A percentile compares a stretch with the other conserved stretches of the same genome.
Evolutionary conservation across 2,113 vertebrate species (phyloP).

Genomic region (Hydrolagus affinis): DNA sequence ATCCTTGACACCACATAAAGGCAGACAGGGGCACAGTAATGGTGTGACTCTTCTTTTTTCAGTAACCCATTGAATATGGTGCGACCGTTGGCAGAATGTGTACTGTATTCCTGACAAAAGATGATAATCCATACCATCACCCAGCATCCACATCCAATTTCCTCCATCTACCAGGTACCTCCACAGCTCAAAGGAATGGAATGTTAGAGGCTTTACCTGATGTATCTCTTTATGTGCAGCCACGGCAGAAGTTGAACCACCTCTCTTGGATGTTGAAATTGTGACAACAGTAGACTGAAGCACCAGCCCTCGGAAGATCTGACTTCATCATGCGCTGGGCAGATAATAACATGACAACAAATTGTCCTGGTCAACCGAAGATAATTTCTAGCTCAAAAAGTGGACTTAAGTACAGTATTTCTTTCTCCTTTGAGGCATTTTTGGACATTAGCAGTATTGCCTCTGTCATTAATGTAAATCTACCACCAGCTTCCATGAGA

Average conservation of each 20-base stretch:
- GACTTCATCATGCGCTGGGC: neutral
- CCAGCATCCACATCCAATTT: neutral
- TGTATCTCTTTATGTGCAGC: neutral
- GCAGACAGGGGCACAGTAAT: neutral
- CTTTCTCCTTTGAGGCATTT: neutral
- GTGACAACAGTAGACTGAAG: neutral
- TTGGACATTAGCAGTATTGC: neutral
- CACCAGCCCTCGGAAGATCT: neutral
- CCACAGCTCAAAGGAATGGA: neutral
- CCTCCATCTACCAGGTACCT: neutral
- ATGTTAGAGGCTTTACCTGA: neutral
- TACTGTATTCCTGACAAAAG: neutral
- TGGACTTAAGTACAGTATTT: neutral
- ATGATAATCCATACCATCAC: neutral
- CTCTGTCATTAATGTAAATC: neutral
- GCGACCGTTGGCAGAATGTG: neutral
- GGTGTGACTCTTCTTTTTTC: neutral
- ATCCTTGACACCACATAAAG: neutral
- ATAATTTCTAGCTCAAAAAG: neutral
- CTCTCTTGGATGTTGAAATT: neutral
- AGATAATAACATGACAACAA: neutral
- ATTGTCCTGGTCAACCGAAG: neutral
- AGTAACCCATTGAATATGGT: neutral
- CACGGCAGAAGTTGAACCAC: neutral
- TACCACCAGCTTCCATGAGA: too few species aligned